Percentiles rank a stretch among this genome's conserved stretches.
Conservation (phyloP, 1,140 invertebrate genomes). For the Archivesica marissinica region DNA sequence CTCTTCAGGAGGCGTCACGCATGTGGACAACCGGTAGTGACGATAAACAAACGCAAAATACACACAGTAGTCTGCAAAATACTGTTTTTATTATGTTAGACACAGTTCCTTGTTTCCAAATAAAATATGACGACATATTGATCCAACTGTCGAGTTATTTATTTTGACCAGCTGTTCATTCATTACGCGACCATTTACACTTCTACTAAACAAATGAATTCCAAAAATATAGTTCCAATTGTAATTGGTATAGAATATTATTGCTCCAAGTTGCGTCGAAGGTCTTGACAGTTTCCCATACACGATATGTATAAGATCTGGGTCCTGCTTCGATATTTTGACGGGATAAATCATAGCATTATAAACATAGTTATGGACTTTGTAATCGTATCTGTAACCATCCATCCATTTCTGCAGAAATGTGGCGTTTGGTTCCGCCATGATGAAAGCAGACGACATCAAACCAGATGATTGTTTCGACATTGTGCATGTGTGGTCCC, state of each 20-base stretch:
- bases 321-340: neutral
- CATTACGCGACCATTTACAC: neutral
- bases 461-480: neutral
- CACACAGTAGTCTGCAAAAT: too few relatives aligned
- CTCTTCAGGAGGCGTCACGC: too few relatives aligned
- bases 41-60: too few relatives aligned
- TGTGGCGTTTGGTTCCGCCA: neutral
- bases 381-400: constrained; percentile 17
- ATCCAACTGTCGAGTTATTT: neutral
- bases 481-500: constrained; percentile 1
- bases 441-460: neutral
- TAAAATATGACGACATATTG: neutral
- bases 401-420: constrained; percentile 6
- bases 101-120: constrained; percentile 28
- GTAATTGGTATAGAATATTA: neutral
- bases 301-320: neutral
- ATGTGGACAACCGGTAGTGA: too few relatives aligned
- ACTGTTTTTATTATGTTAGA: too few relatives aligned
- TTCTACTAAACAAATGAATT: constrained; percentile 3
- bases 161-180: neutral
- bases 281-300: neutral
- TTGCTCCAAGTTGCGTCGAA: neutral
- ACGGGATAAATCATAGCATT: constrained; percentile 5
- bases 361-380: neutral
- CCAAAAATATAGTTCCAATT: neutral